Percentiles rank a stretch among this genome's conserved stretches.
phyloP scores from a whole-genome alignment of 2,113 vertebrate genomes.

The Archocentrus centrarchus region DNA sequence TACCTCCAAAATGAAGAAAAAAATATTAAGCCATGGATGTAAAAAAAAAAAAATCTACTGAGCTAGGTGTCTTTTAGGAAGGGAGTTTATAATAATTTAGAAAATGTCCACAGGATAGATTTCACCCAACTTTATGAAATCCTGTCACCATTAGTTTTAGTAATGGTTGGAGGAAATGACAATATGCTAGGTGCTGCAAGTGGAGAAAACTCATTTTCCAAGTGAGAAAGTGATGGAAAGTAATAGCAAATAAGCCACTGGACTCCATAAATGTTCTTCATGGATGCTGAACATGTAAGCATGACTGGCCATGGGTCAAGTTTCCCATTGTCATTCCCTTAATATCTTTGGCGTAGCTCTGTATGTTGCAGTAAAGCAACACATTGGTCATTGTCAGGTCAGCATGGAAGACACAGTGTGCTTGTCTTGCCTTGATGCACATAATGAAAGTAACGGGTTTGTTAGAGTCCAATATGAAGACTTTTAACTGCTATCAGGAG shows the following conservation, averaged over 20 bases:
- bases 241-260: background rate
- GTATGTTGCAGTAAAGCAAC: background rate
- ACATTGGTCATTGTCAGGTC: background rate
- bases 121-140: background rate
- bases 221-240: background rate
- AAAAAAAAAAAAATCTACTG: no score
- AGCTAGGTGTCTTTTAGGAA: no score
- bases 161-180: background rate
- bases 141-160: background rate
- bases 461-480: no score
- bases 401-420: background rate
- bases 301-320: background rate
- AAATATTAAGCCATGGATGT: no score
- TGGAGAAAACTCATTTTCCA: background rate
- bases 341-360: background rate
- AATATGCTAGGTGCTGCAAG: background rate
- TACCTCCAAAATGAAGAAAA: no score
- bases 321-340: background rate
- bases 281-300: constrained; percentile 10
- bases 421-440: background rate
- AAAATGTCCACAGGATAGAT: background rate
- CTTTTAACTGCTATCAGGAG: no score
- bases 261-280: background rate
- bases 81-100: background rate
- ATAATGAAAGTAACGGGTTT: background rate